Evolutionary conservation across 2,113 vertebrate species (phyloP).

Genomic region (Psilopogon haemacephalus): DNA sequence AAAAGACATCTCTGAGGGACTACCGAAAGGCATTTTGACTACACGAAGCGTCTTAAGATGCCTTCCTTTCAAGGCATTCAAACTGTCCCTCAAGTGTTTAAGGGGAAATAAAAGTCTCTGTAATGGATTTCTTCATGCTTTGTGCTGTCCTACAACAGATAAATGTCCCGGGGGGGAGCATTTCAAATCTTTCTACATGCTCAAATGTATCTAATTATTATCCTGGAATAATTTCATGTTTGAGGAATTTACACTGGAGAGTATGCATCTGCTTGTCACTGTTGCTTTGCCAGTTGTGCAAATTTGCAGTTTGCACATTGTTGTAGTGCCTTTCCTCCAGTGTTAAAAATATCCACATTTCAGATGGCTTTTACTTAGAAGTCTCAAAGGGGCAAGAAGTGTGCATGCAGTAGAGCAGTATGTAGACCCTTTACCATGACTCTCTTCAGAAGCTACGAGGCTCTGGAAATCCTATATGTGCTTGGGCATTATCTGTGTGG

Average conservation of each 20-base stretch:
- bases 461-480: neutral
- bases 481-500: neutral
- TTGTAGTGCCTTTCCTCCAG: neutral
- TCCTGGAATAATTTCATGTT: neutral
- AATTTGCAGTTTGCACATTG: neutral
- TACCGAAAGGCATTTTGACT: neutral
- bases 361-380: neutral
- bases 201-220: conserved; percentile 31
- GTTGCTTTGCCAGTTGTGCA: neutral
- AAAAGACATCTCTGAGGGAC: neutral
- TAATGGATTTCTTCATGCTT: conserved; percentile 3
- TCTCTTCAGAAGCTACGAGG: neutral
- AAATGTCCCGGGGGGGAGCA: neutral
- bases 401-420: neutral
- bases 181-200: neutral
- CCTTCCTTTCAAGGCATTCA: neutral
- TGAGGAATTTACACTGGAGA: neutral
- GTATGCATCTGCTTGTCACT: neutral
- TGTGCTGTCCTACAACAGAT: neutral
- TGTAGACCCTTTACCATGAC: neutral
- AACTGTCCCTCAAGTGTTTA: neutral
- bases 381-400: neutral
- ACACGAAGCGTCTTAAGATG: neutral
- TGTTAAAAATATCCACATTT: conserved; percentile 39
- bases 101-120: neutral